Percentiles rank a stretch among this genome's conserved stretches.
These are phyloP conservation scores for Anabacerthia variegaticeps DNA, from an alignment of 2,797 vertebrate genomes.

Conservation along the genomic window DNA sequence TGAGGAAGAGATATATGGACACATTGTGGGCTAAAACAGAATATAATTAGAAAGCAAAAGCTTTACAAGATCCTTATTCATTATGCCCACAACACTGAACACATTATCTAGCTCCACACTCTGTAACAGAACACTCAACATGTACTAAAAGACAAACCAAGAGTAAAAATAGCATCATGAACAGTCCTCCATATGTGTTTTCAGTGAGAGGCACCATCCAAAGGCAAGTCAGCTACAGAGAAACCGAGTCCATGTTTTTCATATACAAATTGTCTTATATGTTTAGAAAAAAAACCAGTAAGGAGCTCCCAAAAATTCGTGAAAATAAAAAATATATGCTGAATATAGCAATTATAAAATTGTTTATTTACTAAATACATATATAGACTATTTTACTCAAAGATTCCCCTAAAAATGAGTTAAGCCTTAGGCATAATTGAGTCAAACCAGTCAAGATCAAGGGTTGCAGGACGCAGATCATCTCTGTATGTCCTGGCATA, in stretches of 20 bases:
- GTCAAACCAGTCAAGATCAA: neutral
- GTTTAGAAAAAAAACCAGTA: neutral
- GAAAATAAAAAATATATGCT: neutral
- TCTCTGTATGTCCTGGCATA: neutral
- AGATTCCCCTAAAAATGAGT: neutral
- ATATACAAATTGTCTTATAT: neutral
- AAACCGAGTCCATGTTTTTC: neutral
- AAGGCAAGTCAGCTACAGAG: neutral
- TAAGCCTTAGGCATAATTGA: neutral
- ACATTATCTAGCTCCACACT: neutral
- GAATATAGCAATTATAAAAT: neutral
- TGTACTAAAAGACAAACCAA: neutral
- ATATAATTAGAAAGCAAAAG: conserved; percentile 49
- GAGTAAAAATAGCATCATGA: neutral
- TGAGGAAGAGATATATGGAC: conserved; percentile 46
- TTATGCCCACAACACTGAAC: conserved; percentile 27
- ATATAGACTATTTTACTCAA: neutral
- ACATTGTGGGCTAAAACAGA: conserved; percentile 24
- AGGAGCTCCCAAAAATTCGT: neutral
- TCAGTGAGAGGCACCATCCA: neutral
- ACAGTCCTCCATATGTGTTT: neutral
- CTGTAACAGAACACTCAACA: conserved; percentile 5
- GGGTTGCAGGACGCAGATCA: neutral
- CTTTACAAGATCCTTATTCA: conserved; percentile 35
- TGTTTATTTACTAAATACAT: neutral